Percentiles rank a stretch among this genome's conserved stretches.
Conservation (phyloP, 2,797 vertebrate genomes). For the Scleropages formosus region DNA sequence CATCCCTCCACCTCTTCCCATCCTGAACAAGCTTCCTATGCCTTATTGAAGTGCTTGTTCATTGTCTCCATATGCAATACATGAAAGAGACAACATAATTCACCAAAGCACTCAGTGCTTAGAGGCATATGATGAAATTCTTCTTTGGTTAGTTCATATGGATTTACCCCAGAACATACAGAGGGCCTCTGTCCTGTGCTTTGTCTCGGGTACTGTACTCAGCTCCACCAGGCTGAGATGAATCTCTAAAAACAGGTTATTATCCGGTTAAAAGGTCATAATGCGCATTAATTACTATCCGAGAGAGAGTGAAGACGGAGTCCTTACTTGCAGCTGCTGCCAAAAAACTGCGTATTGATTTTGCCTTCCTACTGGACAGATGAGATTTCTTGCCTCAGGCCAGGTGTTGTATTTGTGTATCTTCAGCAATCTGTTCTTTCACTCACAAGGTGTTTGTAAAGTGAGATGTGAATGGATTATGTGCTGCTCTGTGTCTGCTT, state of each 20-base stretch:
- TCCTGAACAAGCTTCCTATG: too few relatives aligned
- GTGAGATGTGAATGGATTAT: background rate
- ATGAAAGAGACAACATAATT: background rate
- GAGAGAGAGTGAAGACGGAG: background rate
- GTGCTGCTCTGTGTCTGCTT: too few relatives aligned
- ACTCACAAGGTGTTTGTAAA: background rate
- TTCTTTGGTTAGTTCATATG: background rate
- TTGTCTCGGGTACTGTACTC: slow-evolving; percentile 1
- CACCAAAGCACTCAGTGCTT: background rate
- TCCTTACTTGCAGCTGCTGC: background rate
- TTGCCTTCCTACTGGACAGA: background rate
- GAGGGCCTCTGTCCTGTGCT: background rate
- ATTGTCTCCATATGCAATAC: background rate
- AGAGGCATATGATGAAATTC: background rate
- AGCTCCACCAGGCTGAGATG: slow-evolving; percentile 30
- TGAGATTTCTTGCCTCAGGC: background rate
- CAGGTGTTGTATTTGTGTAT: background rate
- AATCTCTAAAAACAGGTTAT: slow-evolving; percentile 55
- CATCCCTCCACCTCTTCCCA: too few relatives aligned
- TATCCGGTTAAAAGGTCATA: slow-evolving; percentile 49
- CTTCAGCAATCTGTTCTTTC: background rate
- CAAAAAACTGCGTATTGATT: slow-evolving; percentile 16
- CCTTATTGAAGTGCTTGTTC: too few relatives aligned
- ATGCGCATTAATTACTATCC: slow-evolving; percentile 40
- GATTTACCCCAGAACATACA: background rate